phyloP scores from a whole-genome alignment of 2,888 invertebrate genomes.

The Monochamus alternatus region DNA sequence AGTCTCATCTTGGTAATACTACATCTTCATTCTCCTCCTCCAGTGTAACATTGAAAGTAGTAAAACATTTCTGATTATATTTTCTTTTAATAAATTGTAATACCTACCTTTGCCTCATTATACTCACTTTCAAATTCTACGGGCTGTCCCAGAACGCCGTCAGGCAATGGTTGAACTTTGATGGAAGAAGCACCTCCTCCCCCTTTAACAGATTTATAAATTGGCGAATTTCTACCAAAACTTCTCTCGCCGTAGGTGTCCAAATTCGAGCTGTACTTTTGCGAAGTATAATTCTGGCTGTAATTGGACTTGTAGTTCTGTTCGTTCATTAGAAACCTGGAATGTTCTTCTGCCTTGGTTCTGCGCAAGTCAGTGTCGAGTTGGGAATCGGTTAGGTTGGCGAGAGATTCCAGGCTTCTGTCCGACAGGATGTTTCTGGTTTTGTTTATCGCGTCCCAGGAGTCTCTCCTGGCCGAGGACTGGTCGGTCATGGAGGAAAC shows the following conservation, averaged over 20 bases:
- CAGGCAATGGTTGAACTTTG: slow-evolving; percentile 88
- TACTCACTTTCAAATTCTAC: slow-evolving; percentile 95
- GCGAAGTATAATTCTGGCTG: slow-evolving; percentile 59
- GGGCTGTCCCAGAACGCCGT: slow-evolving; percentile 90
- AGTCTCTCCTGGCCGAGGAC: slow-evolving; percentile 77
- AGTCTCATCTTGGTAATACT: no score
- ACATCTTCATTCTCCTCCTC: no score
- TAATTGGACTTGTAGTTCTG: slow-evolving; percentile 56
- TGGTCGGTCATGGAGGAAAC: slow-evolving; percentile 75
- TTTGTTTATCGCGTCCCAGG: slow-evolving; percentile 88
- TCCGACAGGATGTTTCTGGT: slow-evolving; percentile 83
- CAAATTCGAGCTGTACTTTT: slow-evolving; percentile 62
- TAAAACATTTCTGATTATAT: no score
- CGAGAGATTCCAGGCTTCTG: slow-evolving; percentile 80
- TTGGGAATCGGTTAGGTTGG: slow-evolving; percentile 78
- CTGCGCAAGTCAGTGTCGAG: slow-evolving; percentile 70
- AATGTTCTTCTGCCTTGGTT: slow-evolving; percentile 64
- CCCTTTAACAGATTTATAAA: slow-evolving; percentile 70
- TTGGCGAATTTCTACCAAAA: slow-evolving; percentile 58
- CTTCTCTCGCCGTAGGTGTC: slow-evolving; percentile 55
- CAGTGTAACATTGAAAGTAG: no score
- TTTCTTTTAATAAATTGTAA: no score
- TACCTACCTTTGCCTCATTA: not conserved
- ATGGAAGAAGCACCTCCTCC: slow-evolving; percentile 91
- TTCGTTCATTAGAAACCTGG: slow-evolving; percentile 57